Evolutionary conservation across 1,140 invertebrate species (phyloP).

Genomic region (Cotesia typhae): DNA sequence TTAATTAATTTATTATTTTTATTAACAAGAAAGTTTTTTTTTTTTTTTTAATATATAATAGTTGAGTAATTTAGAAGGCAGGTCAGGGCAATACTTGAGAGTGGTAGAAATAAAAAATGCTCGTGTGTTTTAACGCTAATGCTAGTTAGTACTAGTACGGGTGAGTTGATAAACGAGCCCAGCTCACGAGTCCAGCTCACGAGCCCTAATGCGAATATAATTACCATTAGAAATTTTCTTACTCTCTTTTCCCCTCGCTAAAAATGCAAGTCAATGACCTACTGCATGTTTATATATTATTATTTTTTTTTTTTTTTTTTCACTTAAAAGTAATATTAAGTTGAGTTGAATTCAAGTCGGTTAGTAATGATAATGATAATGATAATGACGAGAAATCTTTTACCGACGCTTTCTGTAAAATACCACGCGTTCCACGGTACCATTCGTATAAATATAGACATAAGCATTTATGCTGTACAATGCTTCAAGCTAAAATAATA

Average conservation of each 20-base stretch:
- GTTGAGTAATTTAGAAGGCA: conserved; percentile 1
- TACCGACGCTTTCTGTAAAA: not conserved
- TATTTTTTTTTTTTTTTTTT: conserved; percentile 15
- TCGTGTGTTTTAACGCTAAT: conserved; percentile 33
- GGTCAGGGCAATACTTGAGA: not conserved
- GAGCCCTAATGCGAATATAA: conserved; percentile 43
- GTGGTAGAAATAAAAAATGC: conserved; percentile 21
- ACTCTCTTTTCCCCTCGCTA: not conserved
- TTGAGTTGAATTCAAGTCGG: not conserved
- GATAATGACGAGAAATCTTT: not conserved
- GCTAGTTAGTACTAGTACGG: conserved; percentile 22
- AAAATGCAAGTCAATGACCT: conserved; percentile 32
- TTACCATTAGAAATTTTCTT: conserved; percentile 37
- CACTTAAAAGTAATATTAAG: not conserved
- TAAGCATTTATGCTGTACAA: conserved; percentile 9
- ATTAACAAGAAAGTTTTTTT: not conserved
- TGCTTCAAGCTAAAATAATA: too few relatives aligned
- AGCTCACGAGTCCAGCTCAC: conserved; percentile 40
- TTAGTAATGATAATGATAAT: not conserved
- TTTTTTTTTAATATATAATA: not conserved
- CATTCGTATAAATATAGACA: too few relatives aligned
- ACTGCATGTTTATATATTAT: conserved; percentile 13
- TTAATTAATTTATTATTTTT: too few relatives aligned
- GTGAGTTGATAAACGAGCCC: conserved; percentile 38
- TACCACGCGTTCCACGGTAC: not conserved